Evolutionary conservation across 2,797 vertebrate genomes (phyloP).

Genomic region (Lepilemur septentrionalis): DNA sequence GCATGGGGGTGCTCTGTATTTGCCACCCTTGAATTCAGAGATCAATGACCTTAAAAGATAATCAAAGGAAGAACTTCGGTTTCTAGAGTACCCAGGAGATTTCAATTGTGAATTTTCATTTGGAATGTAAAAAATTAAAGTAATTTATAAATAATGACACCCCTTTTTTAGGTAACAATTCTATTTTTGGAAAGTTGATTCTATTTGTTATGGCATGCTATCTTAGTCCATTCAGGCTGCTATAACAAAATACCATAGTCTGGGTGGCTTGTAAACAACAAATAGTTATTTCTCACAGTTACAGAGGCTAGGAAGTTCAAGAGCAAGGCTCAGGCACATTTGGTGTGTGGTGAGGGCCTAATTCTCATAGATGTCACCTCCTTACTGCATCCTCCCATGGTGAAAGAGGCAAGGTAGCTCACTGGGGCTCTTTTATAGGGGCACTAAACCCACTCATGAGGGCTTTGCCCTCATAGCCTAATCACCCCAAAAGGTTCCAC

Average conservation of each 20-base stretch:
- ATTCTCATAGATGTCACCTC: neutral
- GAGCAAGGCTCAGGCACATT: neutral
- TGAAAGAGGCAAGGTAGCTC: neutral
- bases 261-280: neutral
- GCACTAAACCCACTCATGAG: no score
- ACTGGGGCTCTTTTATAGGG: neutral
- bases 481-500: neutral
- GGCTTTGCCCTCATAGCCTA: neutral
- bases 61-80: neutral
- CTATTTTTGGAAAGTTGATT: constrained; percentile 7
- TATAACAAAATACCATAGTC: neutral
- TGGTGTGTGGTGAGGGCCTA: neutral
- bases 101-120: neutral
- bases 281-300: neutral
- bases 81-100: neutral
- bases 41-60: neutral
- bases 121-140: neutral
- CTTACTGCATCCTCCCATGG: neutral
- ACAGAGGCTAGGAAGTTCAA: neutral
- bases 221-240: neutral
- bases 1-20: neutral
- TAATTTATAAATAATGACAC: neutral
- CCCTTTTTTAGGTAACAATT: neutral
- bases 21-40: neutral
- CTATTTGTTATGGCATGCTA: neutral